Conservation (phyloP, 2,113 vertebrate species). For the Tenebrosternarchus preto region DNA sequence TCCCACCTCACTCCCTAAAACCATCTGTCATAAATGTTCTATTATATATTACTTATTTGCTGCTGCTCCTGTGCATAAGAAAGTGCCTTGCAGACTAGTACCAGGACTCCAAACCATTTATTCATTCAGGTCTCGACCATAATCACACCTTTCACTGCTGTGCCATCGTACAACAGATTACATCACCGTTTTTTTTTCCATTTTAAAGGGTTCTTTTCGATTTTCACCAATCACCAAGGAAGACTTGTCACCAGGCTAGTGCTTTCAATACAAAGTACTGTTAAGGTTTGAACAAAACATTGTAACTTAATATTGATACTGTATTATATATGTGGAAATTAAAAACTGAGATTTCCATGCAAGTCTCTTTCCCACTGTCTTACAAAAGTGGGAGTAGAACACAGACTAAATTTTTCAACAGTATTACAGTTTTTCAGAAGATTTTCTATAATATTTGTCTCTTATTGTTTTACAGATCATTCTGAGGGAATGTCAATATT, state of each 20-base stretch:
- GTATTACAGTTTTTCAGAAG: not conserved
- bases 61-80: conserved; percentile 52
- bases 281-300: not conserved
- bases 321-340: conserved; percentile 6
- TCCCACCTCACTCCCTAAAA: conserved; percentile 1
- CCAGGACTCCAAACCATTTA: conserved; percentile 15
- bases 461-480: no score
- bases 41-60: conserved; percentile 53
- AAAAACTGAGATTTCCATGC: not conserved
- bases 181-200: conserved; percentile 11
- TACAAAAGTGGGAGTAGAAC: not conserved
- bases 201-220: not conserved
- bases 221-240: not conserved
- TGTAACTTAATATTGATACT: conserved; percentile 2
- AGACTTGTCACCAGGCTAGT: not conserved
- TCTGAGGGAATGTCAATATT: no score
- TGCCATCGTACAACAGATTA: conserved; percentile 12
- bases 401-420: not conserved
- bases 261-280: not conserved
- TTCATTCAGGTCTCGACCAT: conserved; percentile 1
- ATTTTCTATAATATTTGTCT: not conserved
- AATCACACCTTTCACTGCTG: not conserved
- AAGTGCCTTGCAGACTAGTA: conserved; percentile 49
- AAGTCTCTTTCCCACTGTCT: not conserved
- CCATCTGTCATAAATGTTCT: conserved; percentile 59